Evolutionary conservation across 2,113 vertebrate species (phyloP).

Genomic region (Gila orcuttii): DNA sequence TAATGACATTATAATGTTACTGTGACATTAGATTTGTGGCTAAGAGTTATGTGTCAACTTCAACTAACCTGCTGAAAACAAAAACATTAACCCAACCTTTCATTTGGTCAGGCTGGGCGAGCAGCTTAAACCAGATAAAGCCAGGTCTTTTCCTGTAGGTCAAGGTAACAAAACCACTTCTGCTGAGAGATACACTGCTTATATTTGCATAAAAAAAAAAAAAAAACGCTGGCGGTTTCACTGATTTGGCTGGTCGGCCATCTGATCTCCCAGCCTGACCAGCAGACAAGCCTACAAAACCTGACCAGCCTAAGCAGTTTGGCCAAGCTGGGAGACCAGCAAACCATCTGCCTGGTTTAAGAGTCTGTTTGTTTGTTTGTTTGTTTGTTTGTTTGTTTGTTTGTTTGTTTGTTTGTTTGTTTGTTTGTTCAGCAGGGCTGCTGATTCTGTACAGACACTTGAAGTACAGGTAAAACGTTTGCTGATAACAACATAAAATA

Average conservation of each 20-base stretch:
- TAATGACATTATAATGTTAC: too few relatives aligned
- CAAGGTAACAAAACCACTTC: background rate
- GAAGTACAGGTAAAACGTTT: background rate
- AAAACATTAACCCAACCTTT: background rate
- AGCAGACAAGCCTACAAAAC: background rate
- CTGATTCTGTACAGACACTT: background rate
- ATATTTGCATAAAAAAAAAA: background rate
- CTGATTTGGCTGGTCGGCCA: background rate
- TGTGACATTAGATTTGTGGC: too few relatives aligned
- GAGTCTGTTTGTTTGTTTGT: background rate
- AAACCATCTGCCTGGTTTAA: background rate
- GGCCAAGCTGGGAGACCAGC: background rate
- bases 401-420: background rate
- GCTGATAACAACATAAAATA: background rate
- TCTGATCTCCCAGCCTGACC: conserved; percentile 4
- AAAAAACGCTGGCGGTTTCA: background rate
- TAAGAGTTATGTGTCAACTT: too few relatives aligned
- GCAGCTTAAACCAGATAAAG: background rate
- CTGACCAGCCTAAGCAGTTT: background rate
- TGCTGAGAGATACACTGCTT: background rate
- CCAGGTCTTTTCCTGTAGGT: background rate
- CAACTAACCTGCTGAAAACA: too few relatives aligned
- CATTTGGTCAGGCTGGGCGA: background rate
- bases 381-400: background rate
- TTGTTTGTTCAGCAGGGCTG: background rate